Evolutionary conservation across 1,140 invertebrate genomes (phyloP).

Genomic region (Mizuhopecten yessoensis): DNA sequence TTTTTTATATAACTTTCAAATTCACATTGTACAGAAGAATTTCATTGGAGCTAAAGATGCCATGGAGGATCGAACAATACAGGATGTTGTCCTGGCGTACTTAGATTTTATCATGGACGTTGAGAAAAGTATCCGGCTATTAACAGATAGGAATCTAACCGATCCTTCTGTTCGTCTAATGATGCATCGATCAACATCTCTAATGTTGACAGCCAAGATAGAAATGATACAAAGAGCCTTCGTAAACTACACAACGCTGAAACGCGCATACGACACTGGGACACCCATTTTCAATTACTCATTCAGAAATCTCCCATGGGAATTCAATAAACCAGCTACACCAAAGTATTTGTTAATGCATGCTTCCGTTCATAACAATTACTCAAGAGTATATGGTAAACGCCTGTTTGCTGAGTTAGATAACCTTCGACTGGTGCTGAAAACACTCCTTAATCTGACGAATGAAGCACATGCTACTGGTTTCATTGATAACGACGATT

Average conservation of each 20-base stretch:
- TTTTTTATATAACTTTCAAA: constrained; percentile 67
- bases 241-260: constrained; percentile 66
- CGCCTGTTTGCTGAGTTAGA: constrained; percentile 50
- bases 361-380: constrained; percentile 57
- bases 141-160: constrained; percentile 29
- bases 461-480: constrained; percentile 31
- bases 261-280: constrained; percentile 67
- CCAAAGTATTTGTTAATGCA: constrained; percentile 62
- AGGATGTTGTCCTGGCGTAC: constrained; percentile 65
- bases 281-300: constrained; percentile 66
- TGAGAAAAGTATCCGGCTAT: constrained; percentile 57
- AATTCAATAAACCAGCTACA: constrained; percentile 62
- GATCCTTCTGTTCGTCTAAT: constrained; percentile 45
- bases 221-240: constrained; percentile 62
- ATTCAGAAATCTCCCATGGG: constrained; percentile 45
- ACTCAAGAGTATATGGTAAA: constrained; percentile 58
- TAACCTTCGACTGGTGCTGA: constrained; percentile 47
- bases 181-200: constrained; percentile 60
- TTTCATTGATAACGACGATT: constrained; percentile 43
- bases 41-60: constrained; percentile 69
- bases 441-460: neutral
- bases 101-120: constrained; percentile 60
- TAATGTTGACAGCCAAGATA: constrained; percentile 57
- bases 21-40: constrained; percentile 68
- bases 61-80: constrained; percentile 72